A percentile compares a stretch with the other conserved stretches of the same genome.
phyloP scores from a whole-genome alignment of 2,113 vertebrate genomes.

The Symphodus melops region DNA sequence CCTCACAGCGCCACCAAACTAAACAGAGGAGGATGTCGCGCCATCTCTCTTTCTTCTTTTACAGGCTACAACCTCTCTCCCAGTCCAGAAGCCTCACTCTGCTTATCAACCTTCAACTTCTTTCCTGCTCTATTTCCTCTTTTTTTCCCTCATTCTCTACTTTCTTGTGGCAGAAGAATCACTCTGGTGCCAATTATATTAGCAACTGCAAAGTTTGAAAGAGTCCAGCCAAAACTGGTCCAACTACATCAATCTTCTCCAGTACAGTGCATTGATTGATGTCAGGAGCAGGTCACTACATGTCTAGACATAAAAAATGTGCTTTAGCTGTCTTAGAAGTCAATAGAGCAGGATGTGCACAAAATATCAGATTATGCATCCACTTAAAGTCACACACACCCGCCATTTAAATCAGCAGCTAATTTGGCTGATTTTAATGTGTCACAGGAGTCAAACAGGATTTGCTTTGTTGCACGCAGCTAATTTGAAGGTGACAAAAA shows the following conservation, averaged over 20 bases:
- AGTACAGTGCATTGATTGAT: constrained; percentile 70
- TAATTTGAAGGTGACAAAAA: constrained; percentile 45
- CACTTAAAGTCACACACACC: constrained; percentile 7
- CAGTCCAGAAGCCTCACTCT: constrained; percentile 28
- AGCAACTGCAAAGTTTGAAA: constrained; percentile 70
- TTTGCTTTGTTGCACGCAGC: constrained; percentile 11
- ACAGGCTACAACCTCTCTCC: constrained; percentile 54
- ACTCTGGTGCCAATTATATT: constrained; percentile 60
- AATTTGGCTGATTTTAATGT: constrained; percentile 12
- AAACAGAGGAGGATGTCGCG: constrained; percentile 62
- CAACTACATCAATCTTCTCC: constrained; percentile 72
- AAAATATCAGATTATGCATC: constrained; percentile 31
- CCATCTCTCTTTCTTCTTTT: constrained; percentile 42
- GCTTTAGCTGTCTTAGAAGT: constrained; percentile 57
- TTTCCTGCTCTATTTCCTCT: constrained; percentile 48
- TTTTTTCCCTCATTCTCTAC: not conserved
- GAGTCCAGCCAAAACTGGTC: constrained; percentile 57
- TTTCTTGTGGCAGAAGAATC: constrained; percentile 35
- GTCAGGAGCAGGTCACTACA: constrained; percentile 69
- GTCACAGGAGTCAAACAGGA: constrained; percentile 34
- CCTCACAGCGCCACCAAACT: constrained; percentile 65
- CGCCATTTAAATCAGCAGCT: constrained; percentile 30
- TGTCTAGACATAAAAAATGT: constrained; percentile 72
- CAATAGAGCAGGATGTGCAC: constrained; percentile 31
- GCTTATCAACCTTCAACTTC: constrained; percentile 59